Evolutionary conservation across 2,888 invertebrate species (phyloP), one percentile per base, ranked within the genome.

Genomic region (Caradrina clavipalpis): DNA sequence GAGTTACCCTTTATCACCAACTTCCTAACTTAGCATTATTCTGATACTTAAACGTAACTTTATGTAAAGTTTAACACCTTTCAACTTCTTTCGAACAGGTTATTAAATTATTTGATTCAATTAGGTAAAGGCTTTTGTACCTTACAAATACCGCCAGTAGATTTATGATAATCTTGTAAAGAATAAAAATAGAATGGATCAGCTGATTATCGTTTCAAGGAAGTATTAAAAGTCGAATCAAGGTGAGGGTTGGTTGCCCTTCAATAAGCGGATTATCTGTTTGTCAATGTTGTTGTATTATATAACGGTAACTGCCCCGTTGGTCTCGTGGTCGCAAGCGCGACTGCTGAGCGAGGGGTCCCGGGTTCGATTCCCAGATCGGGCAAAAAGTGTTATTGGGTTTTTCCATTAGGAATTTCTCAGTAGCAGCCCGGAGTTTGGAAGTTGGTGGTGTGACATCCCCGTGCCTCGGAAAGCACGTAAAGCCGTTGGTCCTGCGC

Each of bases 21-120:
- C 11, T 61, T 53, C 2, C 42, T n/a, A 50, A 76, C 22, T 69
- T 50, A 57, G 39, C 39, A 51, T 74, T 66, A 74, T 66, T 65
- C 51, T 53, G 56, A 53, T 47, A 65, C 26, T 47, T 60, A 56
- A 22, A 66, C 62, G 11, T 47, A 58, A 49, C 53, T 64, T 70
- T 26, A 19, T 56, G n/a, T 13, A 35, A 64, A 70, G 31, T 76
- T 64, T 54, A 17, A 61, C 54, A 54, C 56, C 15, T 69, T 21
- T 51, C 7, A 69, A 53, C 21, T 59, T 56, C 50, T 50, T 76
- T 11, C 1, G 15, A n/a, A 22, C n/a, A 35, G 39, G 21, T 74
- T 49, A 54, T 47, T 39, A 47, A 51, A 21, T 51, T 60, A 57
- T 57, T 68, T 69, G 47, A 68, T 57, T 35, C 42, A 49, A 47